These are phyloP conservation scores for Stenchaetothrips biformis DNA, from an alignment of 2,888 invertebrate genomes.

Conservation along the genomic window DNA sequence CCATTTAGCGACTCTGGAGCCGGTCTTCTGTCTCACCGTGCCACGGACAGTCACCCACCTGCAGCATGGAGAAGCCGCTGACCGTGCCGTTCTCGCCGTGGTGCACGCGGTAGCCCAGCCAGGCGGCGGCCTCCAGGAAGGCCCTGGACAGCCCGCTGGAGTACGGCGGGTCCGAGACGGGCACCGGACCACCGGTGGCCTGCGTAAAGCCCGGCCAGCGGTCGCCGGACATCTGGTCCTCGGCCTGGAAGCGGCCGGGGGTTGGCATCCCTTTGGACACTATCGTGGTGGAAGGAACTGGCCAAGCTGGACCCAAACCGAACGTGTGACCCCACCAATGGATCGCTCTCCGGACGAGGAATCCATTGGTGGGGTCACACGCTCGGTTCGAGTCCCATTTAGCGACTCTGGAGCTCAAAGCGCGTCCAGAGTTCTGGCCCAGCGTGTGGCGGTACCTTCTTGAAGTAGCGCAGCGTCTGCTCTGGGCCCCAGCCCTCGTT, in stretches of 20 bases:
- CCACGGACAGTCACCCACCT: background rate
- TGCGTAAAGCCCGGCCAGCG: constrained; percentile 42
- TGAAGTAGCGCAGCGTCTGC: constrained; percentile 1
- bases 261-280: too few species aligned
- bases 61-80: background rate
- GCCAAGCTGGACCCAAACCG: too few species aligned
- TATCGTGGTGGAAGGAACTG: too few species aligned
- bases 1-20: too few species aligned
- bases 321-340: too few species aligned
- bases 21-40: background rate
- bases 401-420: too few species aligned
- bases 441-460: background rate
- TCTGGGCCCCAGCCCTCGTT: background rate
- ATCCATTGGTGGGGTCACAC: too few species aligned
- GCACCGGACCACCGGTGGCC: constrained; percentile 52
- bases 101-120: constrained; percentile 49
- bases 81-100: background rate
- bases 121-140: constrained; percentile 56
- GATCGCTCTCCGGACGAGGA: too few species aligned
- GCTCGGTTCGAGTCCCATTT: too few species aligned
- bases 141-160: constrained; percentile 54
- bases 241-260: background rate
- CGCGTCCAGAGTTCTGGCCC: too few species aligned
- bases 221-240: background rate
- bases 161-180: constrained; percentile 52